Percentiles rank a stretch among this genome's conserved stretches.
Evolutionary conservation across 1,140 invertebrate species (phyloP).

Genomic region (Drosophila parvula): DNA sequence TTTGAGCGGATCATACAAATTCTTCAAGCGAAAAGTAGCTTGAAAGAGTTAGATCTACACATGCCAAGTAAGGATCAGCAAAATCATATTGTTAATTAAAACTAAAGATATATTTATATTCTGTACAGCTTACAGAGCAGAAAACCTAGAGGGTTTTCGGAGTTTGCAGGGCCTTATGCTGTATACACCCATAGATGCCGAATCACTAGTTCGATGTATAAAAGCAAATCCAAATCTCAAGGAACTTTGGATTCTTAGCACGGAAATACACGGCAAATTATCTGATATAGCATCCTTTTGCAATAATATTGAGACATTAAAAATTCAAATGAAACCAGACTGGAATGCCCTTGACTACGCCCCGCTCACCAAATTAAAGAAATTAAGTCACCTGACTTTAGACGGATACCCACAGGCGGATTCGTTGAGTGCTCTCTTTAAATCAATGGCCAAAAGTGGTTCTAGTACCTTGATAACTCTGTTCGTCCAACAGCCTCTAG

Average conservation of each 20-base stretch:
- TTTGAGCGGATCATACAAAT: conserved; percentile 6
- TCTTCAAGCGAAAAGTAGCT: neutral
- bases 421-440: neutral
- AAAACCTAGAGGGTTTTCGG: conserved; percentile 1
- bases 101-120: neutral
- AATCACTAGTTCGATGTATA: neutral
- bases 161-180: neutral
- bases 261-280: conserved; percentile 11
- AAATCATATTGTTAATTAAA: neutral
- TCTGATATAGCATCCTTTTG: conserved; percentile 13
- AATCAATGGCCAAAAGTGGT: neutral
- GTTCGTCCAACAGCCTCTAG: neutral
- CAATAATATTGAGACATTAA: neutral
- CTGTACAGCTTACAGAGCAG: conserved; percentile 4
- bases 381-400: neutral
- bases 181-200: neutral
- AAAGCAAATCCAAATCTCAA: conserved; percentile 8
- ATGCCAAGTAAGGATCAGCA: neutral
- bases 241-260: neutral
- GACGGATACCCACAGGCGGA: neutral
- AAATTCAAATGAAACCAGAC: conserved; percentile 11
- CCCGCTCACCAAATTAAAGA: neutral
- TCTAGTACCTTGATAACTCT: neutral
- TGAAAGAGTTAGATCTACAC: neutral
- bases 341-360: conserved; percentile 9